phyloP scores from a whole-genome alignment of 2,797 vertebrate genomes.

The Ciconia nigra region DNA sequence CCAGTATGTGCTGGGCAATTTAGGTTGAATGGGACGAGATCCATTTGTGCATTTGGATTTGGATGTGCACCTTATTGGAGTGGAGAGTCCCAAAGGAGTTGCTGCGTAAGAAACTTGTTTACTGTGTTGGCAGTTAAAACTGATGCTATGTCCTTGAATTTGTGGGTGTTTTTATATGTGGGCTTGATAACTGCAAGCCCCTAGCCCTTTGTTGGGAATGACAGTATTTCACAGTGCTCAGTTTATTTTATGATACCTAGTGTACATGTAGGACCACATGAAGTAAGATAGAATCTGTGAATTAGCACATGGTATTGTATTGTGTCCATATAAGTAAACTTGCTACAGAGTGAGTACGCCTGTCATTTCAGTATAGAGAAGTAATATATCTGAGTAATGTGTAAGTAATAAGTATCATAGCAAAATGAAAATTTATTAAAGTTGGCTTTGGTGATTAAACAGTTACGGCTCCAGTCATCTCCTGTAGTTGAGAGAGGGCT shows the following conservation, averaged over 20 bases:
- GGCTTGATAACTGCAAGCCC: neutral
- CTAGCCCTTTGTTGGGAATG: neutral
- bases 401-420: neutral
- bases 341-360: neutral
- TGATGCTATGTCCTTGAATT: neutral
- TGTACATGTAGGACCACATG: neutral
- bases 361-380: neutral
- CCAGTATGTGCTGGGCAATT: neutral
- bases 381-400: neutral
- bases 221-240: neutral
- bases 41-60: neutral
- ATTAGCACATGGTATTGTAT: neutral
- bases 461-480: neutral
- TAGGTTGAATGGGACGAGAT: neutral
- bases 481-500: neutral
- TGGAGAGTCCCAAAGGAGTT: neutral
- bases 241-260: neutral
- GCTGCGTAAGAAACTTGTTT: neutral
- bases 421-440: neutral
- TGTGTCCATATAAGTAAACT: neutral
- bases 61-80: neutral
- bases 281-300: neutral
- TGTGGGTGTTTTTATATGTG: rapidly evolving
- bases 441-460: neutral
- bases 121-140: neutral